Conservation (phyloP, 2,113 vertebrate species). For the Sinocyclocheilus anshuiensis region DNA sequence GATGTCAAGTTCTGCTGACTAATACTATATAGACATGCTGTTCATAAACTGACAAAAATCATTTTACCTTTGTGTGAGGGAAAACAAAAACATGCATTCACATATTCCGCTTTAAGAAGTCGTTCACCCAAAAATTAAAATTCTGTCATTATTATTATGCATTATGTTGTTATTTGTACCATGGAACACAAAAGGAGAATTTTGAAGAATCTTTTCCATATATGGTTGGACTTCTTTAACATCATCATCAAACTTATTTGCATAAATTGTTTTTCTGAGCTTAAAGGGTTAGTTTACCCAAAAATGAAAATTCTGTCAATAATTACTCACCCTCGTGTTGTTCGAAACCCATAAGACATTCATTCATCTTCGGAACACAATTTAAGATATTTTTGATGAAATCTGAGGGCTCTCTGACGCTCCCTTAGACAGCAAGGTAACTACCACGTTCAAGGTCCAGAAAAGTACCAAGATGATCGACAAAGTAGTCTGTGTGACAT, state of each 20-base stretch:
- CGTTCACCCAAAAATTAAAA: neutral
- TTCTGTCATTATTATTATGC: neutral
- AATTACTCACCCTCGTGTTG: too few species aligned
- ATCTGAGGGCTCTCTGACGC: too few species aligned
- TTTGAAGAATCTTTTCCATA: neutral
- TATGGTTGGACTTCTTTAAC: neutral
- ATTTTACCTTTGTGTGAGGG: conserved; percentile 2
- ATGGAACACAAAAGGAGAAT: neutral
- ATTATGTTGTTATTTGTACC: neutral
- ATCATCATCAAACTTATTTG: neutral
- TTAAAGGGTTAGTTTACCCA: too few species aligned
- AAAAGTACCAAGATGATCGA: too few species aligned
- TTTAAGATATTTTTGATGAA: too few species aligned
- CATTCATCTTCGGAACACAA: too few species aligned
- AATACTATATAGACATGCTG: conserved; percentile 22
- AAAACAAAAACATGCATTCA: conserved; percentile 36
- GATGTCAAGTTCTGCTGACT: neutral
- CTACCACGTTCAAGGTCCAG: too few species aligned
- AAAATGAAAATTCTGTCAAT: too few species aligned
- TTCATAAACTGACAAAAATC: neutral
- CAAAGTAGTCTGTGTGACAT: too few species aligned
- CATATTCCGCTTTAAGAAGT: neutral
- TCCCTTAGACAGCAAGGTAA: too few species aligned
- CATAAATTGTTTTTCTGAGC: neutral
- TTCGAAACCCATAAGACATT: too few species aligned